Conservation (phyloP, 2,797 vertebrate species). For the Trachops cirrhosus region DNA sequence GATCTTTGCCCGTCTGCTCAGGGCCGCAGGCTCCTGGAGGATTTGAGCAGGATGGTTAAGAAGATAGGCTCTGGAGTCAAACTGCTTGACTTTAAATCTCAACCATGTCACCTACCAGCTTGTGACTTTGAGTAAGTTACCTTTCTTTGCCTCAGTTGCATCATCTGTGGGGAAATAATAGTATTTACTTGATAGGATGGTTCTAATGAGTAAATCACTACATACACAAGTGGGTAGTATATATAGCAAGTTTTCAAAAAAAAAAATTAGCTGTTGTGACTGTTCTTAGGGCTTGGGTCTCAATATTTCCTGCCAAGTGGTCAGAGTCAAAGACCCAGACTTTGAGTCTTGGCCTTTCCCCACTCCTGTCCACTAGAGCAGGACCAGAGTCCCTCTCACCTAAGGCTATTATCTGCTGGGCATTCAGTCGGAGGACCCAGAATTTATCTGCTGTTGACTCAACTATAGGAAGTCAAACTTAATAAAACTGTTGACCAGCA, state of each 20-base stretch:
- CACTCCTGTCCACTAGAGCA: background rate
- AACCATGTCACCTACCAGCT: background rate
- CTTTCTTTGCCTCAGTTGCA: background rate
- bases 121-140: constrained; percentile 1
- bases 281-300: background rate
- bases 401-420: background rate
- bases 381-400: background rate
- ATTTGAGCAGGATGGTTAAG: background rate
- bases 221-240: background rate
- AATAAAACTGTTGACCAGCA: background rate
- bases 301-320: background rate
- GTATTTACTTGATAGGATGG: background rate
- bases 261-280: background rate
- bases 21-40: background rate
- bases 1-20: background rate
- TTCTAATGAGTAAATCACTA: background rate
- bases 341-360: background rate
- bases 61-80: background rate
- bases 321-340: background rate
- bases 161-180: constrained; percentile 15
- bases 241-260: background rate
- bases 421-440: background rate
- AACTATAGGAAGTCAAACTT: background rate
- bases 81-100: background rate
- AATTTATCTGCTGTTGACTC: background rate